A percentile compares a stretch with the other conserved stretches of the same genome.
Conservation (phyloP, 2,797 vertebrate species). For the Astyanax mexicanus region DNA sequence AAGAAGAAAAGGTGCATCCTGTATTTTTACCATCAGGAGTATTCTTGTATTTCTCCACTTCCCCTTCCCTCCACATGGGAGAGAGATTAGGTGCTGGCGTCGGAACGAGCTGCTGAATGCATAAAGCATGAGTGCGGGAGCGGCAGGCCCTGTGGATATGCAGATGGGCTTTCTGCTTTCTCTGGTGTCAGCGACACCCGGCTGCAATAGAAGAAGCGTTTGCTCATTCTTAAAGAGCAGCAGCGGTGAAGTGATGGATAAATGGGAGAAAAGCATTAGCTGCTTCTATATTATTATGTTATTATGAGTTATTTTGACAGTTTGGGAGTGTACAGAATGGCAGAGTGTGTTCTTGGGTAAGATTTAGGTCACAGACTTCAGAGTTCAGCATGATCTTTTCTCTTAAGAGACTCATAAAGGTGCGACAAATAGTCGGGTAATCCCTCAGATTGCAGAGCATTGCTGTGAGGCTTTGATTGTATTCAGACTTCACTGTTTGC, state of each 20-base stretch:
- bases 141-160: slow-evolving; percentile 97
- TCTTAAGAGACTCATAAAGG: too few species aligned
- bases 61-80: slow-evolving; percentile 86
- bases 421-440: too few species aligned
- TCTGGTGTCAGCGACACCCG: slow-evolving; percentile 96
- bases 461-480: too few species aligned
- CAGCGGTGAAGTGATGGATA: neutral
- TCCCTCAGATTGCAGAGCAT: too few species aligned
- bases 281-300: too few species aligned
- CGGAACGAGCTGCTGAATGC: slow-evolving; percentile 99
- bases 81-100: slow-evolving; percentile 98
- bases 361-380: too few species aligned
- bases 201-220: slow-evolving; percentile 82
- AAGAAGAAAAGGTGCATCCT: slow-evolving; percentile 50
- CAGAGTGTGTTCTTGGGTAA: too few species aligned
- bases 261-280: neutral
- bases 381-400: too few species aligned
- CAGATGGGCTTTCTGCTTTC: slow-evolving; percentile 94
- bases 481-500: too few species aligned
- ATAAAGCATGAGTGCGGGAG: slow-evolving; percentile 93
- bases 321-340: too few species aligned
- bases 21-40: slow-evolving; percentile 38
- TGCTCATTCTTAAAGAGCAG: slow-evolving; percentile 33
- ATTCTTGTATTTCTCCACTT: slow-evolving; percentile 63
- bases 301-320: too few species aligned